Evolutionary conservation across 2,888 invertebrate species (phyloP), one percentile per base, ranked within the genome.

Genomic region (Aplocera efformata): DNA sequence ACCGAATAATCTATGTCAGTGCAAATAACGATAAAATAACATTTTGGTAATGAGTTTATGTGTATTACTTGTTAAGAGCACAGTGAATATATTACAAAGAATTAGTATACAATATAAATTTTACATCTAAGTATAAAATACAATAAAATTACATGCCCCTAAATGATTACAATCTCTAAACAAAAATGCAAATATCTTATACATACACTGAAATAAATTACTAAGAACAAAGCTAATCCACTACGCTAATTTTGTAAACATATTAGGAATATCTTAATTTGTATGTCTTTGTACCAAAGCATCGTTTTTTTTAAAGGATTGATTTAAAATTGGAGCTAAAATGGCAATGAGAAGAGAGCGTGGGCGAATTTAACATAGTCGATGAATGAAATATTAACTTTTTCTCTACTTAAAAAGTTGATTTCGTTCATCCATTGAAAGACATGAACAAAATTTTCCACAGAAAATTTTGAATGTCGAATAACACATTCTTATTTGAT

Each of bases 241-340:
- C 56, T 57, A 76, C 66, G 58, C 73, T 79, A 77, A 67, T 67
- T 79, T 82, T 81, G 77, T 83, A 72, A 74, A 79, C 70, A 73
- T 75, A 63, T 67, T 74, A 79, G 67, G 69, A 74, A 79, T 81
- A 82, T 77, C 79, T 83, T 79, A 81, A 72, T 81, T 85, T 83
- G 83, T 83, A 79, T 80, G 72, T 80, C 66, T 86, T 86, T 86
- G 86, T 86, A 86, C 86, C 84, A 83, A 83, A 82, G 72, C 60
- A 67, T 77, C 65, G 67, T 72, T 69, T 56, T 65, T 68, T 63
- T 59, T 64, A 58, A 67, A 57, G 56, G 63, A 61, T 66, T 58
- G 59, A 58, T 17, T 58, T 49, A 42, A 24, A 64, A 72, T 68
- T 74, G 70, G 70, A 69, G 71, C 70, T 66, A 68, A 43, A 53